Base-by-base conservation (phyloP, 2,888 invertebrate species). In the Drosophila pseudotalamancana region DNA sequence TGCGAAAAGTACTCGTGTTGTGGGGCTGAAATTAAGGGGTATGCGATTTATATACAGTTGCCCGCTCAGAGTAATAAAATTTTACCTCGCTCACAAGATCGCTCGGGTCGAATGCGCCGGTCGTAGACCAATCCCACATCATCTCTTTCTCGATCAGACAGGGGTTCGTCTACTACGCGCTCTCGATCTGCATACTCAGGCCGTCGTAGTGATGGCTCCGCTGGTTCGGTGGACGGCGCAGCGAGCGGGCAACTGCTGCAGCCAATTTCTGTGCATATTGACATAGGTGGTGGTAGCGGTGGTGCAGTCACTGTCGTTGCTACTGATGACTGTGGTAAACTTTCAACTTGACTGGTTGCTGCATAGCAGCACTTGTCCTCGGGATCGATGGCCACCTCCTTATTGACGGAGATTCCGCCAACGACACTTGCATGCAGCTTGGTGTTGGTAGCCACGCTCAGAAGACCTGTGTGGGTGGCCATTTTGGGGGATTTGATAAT, bases 321-420 rank as follows among this genome's bases (percentile, higher is more conserved):
- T 48, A 43, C 55, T 8, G 61, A 46, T 45, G 76, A 50, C 56
- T 60, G 88, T n/a, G 82, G 18, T 31, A 73, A 55, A 56, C 56
- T 51, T 12, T 87, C 81, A 3, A 83, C 62, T 51, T 79, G 80
- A n/a, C 65, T 77, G 12, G 74, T 34, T 3, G 66, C 55, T 2
- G 73, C 65, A 61, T 87, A 90, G 72, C 87, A 89, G 57, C 89
- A 88, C 37, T 88, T 89, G 9, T 90, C 88, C 43, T 90, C 90
- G 0, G 91, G 91, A 87, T 91, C 91, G 40, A 91, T 91, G 39
- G 91, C 91, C 42, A 91, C 90, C 56, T 91, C 91, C 59, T 91
- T 91, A 65, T 91, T 91, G 0, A 91, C 87, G 2, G 90, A 88
- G 45, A 90, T 90, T 14, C 90, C 89, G 12, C 74, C 78, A 4